Evolutionary conservation across 2,113 vertebrate genomes (phyloP).

Genomic region (Perognathus longimembris): DNA sequence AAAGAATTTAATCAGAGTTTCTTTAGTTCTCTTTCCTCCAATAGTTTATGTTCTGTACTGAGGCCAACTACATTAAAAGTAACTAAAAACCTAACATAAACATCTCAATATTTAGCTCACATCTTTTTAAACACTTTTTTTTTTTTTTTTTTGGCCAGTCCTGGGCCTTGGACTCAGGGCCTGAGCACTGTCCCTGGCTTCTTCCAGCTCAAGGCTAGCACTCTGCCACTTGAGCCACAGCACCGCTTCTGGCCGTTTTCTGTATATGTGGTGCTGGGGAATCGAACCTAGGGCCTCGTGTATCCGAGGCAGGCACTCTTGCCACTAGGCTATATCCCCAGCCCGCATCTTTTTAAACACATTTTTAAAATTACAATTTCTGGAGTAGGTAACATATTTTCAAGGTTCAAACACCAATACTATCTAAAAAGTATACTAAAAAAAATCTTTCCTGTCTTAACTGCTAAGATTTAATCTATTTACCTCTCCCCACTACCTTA

Average conservation of each 20-base stretch:
- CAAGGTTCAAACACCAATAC: background rate
- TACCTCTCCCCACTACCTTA: no score
- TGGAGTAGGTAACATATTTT: background rate
- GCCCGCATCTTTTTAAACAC: background rate
- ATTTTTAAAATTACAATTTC: background rate
- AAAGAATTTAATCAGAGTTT: constrained; percentile 30
- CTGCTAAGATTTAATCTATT: background rate
- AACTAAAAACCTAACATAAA: constrained; percentile 28
- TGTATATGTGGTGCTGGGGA: no score
- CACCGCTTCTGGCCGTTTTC: no score
- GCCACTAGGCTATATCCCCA: no score
- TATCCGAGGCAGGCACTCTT: no score
- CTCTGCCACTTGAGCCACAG: no score
- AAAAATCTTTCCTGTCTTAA: background rate
- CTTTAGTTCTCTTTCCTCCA: background rate
- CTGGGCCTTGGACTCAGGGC: no score
- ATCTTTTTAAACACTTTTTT: background rate
- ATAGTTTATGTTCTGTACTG: background rate
- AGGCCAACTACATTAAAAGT: constrained; percentile 30
- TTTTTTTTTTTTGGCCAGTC: no score
- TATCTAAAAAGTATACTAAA: background rate
- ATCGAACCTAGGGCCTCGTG: no score
- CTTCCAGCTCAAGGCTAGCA: no score
- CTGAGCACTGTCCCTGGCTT: no score
- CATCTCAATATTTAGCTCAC: constrained; percentile 10